Base-by-base conservation (phyloP, 2,888 invertebrate genomes). In the Baronia brevicornis region DNA sequence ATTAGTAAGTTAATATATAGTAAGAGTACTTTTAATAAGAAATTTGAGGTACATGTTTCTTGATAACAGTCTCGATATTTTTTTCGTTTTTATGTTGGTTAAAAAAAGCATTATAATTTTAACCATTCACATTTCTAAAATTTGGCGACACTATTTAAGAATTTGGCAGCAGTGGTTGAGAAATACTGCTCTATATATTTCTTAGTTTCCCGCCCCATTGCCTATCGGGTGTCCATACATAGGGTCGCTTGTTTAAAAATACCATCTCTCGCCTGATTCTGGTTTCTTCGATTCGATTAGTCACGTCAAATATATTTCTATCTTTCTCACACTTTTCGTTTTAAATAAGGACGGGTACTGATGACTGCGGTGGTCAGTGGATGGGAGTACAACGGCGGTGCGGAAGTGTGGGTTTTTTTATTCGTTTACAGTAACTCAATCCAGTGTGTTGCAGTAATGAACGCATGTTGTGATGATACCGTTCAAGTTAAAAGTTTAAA, bases 211-310 rank as follows among this genome's bases (percentile, higher is more conserved):
- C 45, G 39, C 50, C 50, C 43, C 36, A 32, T 20, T 5, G 13
- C 43, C 51, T 55, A 60, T 60, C 54, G 46, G 40, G 56, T 63
- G 43, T 56, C 60, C 41, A 48, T 41, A 38, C 39, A 54, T 52
- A 51, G 43, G 54, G 53, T 43, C 38, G 27, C 38, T 44, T 48
- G 41, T 46, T 45, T 43, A 42, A 46, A 51, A 54, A 40, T 44
- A 46, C 42, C 43, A 43, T 33, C 42, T 23, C 23, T 25, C 17
- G 41, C 6, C 46, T 33, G 50, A 51, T 48, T 51, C 48, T 43
- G 39, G 15, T 21, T 32, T 6, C 18, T 19, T 37, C 33, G 7
- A 22, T 28, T 12, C 33, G n/a, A 26, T 33, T 29, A 22, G 23
- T 27, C 17, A 20, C 14, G 11, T 30, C 18, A 18, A 30, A 29